phyloP scores from a whole-genome alignment of 2,888 invertebrate genomes.

The Uloborus plumipes region DNA sequence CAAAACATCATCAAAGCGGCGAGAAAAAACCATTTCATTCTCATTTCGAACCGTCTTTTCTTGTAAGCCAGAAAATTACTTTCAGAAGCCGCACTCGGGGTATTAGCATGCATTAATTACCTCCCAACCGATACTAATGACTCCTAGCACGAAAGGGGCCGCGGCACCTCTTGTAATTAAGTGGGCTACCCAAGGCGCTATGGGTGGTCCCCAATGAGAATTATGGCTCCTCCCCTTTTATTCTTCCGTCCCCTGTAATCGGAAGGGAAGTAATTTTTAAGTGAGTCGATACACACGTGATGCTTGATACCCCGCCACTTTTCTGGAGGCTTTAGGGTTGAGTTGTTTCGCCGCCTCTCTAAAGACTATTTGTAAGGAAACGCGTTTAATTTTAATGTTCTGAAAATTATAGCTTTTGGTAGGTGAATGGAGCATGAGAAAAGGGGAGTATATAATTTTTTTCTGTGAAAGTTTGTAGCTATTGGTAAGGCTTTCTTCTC shows the following conservation, averaged over 20 bases:
- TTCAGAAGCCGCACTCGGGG: not conserved
- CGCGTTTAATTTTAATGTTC: no score
- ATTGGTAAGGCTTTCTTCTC: no score
- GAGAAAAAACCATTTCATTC: constrained; percentile 38
- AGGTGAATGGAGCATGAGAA: no score
- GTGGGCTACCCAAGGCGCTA: constrained; percentile 20
- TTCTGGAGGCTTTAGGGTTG: no score
- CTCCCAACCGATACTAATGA: constrained; percentile 40
- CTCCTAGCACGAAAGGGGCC: constrained; percentile 21
- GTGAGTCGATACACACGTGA: constrained; percentile 34
- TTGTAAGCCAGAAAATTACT: constrained; percentile 9
- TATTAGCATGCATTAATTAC: constrained; percentile 51
- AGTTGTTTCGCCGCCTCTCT: no score
- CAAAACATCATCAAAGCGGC: constrained; percentile 29
- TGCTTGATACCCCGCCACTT: no score
- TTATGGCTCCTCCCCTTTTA: constrained; percentile 27
- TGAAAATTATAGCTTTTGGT: no score
- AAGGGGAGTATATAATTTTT: no score
- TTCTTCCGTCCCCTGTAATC: constrained; percentile 12
- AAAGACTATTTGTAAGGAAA: no score
- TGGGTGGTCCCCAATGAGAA: constrained; percentile 42
- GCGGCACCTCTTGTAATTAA: constrained; percentile 31
- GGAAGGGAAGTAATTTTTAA: constrained; percentile 33
- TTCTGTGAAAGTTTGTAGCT: no score
- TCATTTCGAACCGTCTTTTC: constrained; percentile 34